Evolutionary conservation across 2,113 vertebrate genomes (phyloP).

Genomic region (Nettapus auritus): DNA sequence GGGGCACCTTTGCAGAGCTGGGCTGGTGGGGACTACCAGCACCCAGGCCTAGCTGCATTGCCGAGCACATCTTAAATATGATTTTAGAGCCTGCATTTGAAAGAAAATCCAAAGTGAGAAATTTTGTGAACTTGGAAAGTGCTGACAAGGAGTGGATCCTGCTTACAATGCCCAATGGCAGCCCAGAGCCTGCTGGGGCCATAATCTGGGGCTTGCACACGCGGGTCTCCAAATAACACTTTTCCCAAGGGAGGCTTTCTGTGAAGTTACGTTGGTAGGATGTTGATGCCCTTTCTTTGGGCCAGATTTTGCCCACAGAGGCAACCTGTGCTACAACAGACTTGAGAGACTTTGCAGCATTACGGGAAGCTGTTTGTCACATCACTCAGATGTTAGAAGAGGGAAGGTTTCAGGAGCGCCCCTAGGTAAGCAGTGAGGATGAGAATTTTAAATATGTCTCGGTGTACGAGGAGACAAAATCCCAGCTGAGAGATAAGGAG

Average conservation of each 20-base stretch:
- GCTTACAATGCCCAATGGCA: not conserved
- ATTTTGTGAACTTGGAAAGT: not conserved
- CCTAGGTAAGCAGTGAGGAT: not conserved
- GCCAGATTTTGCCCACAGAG: not conserved
- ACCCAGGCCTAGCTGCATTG: not conserved
- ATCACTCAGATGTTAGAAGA: slow-evolving; percentile 3
- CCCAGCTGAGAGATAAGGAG: not conserved
- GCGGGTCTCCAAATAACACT: not conserved
- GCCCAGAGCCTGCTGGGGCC: not conserved
- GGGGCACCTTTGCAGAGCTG: not conserved
- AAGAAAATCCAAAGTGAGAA: not conserved
- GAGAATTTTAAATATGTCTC: not conserved
- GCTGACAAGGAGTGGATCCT: not conserved
- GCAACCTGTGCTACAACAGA: not conserved
- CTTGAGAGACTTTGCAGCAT: not conserved
- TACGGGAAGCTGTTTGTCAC: not conserved
- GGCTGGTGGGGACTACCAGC: not conserved
- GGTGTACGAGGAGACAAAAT: not conserved
- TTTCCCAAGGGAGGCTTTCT: not conserved
- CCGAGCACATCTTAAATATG: fast-evolving
- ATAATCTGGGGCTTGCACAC: not conserved
- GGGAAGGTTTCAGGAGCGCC: not conserved
- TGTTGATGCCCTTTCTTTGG: not conserved
- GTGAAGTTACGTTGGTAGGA: not conserved
- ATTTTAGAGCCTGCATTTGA: not conserved